These are phyloP conservation scores for Drosophila pseudotalamancana DNA, from an alignment of 2,888 invertebrate genomes.

Conservation along the genomic window DNA sequence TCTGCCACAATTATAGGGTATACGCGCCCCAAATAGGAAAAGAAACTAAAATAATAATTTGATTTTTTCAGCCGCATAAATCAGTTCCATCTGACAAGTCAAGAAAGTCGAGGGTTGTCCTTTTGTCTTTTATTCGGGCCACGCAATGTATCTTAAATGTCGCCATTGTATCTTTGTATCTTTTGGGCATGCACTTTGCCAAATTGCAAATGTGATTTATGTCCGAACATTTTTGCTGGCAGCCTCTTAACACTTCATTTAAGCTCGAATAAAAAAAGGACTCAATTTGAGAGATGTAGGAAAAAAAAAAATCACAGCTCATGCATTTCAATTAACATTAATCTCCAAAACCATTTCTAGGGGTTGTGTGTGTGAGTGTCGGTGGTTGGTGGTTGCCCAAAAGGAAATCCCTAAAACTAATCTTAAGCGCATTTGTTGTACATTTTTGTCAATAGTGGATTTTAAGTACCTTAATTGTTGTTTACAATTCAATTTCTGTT, in stretches of 20 bases:
- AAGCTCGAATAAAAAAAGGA: constrained; percentile 41
- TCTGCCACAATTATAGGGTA: constrained; percentile 24
- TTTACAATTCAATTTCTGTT: constrained; percentile 60
- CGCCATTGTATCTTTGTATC: constrained; percentile 36
- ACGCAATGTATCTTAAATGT: constrained; percentile 41
- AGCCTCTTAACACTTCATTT: constrained; percentile 74
- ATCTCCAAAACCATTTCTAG: constrained; percentile 35
- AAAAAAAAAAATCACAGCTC: constrained; percentile 14
- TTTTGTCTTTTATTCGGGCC: constrained; percentile 9
- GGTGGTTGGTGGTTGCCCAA: constrained; percentile 36
- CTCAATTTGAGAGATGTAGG: constrained; percentile 16
- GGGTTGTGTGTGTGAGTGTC: constrained; percentile 14
- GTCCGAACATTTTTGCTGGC: constrained; percentile 48
- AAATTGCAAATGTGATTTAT: constrained; percentile 78
- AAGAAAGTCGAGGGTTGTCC: constrained; percentile 54
- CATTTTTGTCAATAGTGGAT: constrained; percentile 37
- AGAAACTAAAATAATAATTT: constrained; percentile 64
- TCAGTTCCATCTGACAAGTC: constrained; percentile 56
- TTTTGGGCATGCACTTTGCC: constrained; percentile 69
- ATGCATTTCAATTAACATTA: constrained; percentile 69
- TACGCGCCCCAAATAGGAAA: not conserved
- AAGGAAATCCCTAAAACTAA: constrained; percentile 44
- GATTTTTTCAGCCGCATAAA: constrained; percentile 68
- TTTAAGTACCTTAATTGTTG: constrained; percentile 63
- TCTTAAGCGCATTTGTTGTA: constrained; percentile 54